Evolutionary conservation across 2,888 invertebrate species (phyloP), one percentile per base, ranked within the genome.

Genomic region (Drosophila emarginata): DNA sequence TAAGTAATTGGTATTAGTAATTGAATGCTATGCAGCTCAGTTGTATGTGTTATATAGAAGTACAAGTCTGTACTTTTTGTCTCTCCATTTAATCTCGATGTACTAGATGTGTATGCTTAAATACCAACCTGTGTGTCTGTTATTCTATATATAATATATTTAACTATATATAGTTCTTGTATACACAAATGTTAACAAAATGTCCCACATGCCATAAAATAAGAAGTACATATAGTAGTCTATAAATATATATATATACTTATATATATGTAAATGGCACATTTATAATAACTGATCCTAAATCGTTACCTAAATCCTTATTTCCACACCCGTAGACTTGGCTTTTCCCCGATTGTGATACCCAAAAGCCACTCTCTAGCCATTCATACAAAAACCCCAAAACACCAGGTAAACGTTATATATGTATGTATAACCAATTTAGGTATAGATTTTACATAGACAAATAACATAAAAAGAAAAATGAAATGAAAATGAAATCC

Each of bases 121-220:
- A 23, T 11, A 45, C 37, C 37, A 37, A 37, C 45, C 45, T 18
- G 36, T 32, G 53, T 28, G 53, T 28, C 28, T 53, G 53, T 53
- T 53, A 52, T 53, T 26, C 23, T 51, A 26, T 23, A 51, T 7
- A 15, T 15, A 53, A 53, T 15, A 53, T 14, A 28, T 14, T 4
- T 23, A 23, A 4, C 2, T 23, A 53, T 15, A 15, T 32, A 15
- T 53, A 26, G 14, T 14, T 15, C 28, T 11, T 54, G 32, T 54
- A 54, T 36, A 54, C 36, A 54, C 32, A 36, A 68, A 67, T 67
- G 68, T 68, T 68, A 68, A 51, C 56, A 68, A 56, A 54, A 28
- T 68, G 68, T 65, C 61, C 61, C 61, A 61, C 61, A 65, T 45
- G 53, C 61, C 64, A 64, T 64, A 56, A 12, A 21, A 15, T 56